phyloP scores from a whole-genome alignment of 2,113 vertebrate genomes.

The Sturnus vulgaris region DNA sequence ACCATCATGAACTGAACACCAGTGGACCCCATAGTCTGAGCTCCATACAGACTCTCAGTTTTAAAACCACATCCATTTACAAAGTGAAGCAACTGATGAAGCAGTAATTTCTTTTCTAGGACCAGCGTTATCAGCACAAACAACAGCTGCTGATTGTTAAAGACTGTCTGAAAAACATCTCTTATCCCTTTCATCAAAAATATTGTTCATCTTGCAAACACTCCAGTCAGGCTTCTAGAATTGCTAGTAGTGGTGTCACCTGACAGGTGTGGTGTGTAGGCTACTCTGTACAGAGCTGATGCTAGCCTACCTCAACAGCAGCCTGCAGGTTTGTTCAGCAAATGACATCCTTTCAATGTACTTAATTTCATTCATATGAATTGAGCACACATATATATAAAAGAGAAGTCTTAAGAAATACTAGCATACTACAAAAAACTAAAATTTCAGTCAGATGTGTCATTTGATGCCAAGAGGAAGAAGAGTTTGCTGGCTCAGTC shows the following conservation, averaged over 20 bases:
- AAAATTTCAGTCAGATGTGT: neutral
- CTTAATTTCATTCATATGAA: neutral
- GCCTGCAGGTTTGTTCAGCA: neutral
- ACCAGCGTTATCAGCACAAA: neutral
- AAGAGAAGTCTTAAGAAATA: neutral
- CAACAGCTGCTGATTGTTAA: conserved; percentile 18
- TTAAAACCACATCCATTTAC: neutral
- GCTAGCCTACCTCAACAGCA: neutral
- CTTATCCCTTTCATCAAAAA: neutral
- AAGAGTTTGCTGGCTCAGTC: neutral
- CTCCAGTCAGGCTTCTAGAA: neutral
- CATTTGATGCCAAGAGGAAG: neutral
- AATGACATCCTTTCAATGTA: neutral
- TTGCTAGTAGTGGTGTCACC: neutral
- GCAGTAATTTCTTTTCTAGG: neutral
- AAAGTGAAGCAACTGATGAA: conserved; percentile 15
- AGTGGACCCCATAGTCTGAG: neutral
- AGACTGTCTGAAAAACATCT: neutral
- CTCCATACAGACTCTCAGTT: neutral
- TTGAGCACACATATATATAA: neutral
- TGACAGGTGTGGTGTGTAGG: neutral
- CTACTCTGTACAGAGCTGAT: neutral
- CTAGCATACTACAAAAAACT: neutral
- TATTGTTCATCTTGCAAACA: neutral
- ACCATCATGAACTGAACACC: neutral